Conservation (phyloP, 2,113 vertebrate species). For the Sialia sialis region DNA sequence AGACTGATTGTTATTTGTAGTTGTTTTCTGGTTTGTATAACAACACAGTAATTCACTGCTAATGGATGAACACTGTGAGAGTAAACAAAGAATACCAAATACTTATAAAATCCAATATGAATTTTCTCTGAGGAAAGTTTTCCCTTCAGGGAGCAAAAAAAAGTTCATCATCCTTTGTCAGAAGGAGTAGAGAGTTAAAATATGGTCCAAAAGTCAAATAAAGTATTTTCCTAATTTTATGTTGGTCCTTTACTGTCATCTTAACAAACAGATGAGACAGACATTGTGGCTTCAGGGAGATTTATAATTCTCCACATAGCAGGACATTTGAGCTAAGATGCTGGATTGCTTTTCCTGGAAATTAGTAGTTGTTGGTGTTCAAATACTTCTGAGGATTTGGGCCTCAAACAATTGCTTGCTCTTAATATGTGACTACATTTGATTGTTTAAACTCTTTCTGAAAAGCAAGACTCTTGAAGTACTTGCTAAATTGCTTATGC, state of each 20-base stretch:
- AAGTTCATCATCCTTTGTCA: neutral
- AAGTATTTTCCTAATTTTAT: neutral
- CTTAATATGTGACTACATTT: neutral
- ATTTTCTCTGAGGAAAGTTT: neutral
- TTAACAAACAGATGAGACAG: neutral
- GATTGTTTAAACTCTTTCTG: neutral
- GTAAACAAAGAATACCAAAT: conserved; percentile 5
- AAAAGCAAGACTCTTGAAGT: neutral
- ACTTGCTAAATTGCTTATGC: neutral
- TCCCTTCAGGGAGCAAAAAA: neutral
- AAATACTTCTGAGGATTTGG: neutral
- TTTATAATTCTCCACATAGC: neutral
- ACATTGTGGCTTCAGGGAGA: neutral
- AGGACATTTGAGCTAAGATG: neutral
- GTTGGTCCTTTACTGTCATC: neutral
- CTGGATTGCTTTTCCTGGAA: neutral
- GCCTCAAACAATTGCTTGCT: neutral
- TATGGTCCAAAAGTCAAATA: neutral
- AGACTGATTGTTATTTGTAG: neutral
- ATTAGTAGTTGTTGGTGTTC: neutral
- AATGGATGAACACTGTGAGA: neutral
- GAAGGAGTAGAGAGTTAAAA: neutral
- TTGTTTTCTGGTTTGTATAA: conserved; percentile 21
- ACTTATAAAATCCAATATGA: neutral
- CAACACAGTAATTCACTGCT: neutral